Evolutionary conservation across 2,113 vertebrate genomes (phyloP).

Genomic region (Origma solitaria): DNA sequence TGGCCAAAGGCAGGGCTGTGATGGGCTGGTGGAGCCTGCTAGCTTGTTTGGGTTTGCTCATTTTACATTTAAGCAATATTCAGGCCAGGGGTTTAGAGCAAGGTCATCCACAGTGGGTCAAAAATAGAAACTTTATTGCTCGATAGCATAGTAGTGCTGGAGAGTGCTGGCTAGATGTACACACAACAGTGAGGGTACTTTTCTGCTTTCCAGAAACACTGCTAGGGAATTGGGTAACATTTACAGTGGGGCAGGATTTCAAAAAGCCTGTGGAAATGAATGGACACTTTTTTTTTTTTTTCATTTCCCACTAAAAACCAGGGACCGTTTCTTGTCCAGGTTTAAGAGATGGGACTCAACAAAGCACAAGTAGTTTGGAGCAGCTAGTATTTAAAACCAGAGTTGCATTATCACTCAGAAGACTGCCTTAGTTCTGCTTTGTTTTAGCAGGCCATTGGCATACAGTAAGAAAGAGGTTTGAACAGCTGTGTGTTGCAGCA

Average conservation of each 20-base stretch:
- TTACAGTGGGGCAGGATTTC: not conserved
- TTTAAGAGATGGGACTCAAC: not conserved
- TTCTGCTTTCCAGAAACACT: constrained; percentile 6
- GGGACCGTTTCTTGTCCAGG: not conserved
- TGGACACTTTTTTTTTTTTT: not conserved
- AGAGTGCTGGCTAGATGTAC: not conserved
- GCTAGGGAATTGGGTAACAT: not conserved
- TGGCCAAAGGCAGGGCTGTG: not conserved
- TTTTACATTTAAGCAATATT: not conserved
- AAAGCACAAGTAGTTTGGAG: not conserved
- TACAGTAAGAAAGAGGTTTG: not conserved
- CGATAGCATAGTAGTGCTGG: constrained; percentile 7
- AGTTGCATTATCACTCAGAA: not conserved
- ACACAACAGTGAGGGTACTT: not conserved
- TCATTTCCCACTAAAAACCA: not conserved
- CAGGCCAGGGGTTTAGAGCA: not conserved
- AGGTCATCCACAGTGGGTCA: constrained; percentile 1
- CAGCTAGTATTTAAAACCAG: not conserved
- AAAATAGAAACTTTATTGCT: constrained; percentile 51
- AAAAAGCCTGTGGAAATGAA: not conserved
- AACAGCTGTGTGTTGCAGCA: not conserved
- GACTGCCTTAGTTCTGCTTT: not conserved
- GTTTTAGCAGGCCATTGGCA: not conserved
- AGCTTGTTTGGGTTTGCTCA: not conserved
- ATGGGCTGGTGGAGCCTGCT: not conserved